Conservation (phyloP, 1,140 invertebrate genomes). For the Drosophila jambulina region DNA sequence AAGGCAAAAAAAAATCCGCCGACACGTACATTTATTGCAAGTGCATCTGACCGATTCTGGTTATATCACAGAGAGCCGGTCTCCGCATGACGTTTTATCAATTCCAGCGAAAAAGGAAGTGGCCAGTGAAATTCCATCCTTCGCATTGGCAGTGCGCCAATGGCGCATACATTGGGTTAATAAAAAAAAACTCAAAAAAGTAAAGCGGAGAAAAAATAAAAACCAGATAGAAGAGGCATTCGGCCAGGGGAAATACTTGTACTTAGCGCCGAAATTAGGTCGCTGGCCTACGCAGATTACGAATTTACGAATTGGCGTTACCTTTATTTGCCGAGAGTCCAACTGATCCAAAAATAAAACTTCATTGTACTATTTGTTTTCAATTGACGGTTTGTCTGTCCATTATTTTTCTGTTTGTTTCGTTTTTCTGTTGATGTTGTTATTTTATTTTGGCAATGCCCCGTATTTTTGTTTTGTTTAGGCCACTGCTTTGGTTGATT, state of each 20-base stretch:
- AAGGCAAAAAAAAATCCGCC: constrained; percentile 14
- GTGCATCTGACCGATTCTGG: constrained; percentile 32
- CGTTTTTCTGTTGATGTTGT: constrained; percentile 14
- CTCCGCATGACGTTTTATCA: constrained; percentile 4
- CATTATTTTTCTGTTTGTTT: constrained; percentile 20
- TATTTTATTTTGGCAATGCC: constrained; percentile 32
- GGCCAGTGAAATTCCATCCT: constrained; percentile 31
- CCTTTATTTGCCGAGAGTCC: constrained; percentile 39
- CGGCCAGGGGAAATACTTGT: constrained; percentile 28
- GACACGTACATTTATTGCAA: constrained; percentile 28
- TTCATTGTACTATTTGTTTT: constrained; percentile 52
- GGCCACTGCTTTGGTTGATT: constrained; percentile 8
- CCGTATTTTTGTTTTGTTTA: constrained; percentile 33
- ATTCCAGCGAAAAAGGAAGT: constrained; percentile 27
- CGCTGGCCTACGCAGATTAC: constrained; percentile 51
- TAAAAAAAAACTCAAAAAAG: constrained; percentile 6
- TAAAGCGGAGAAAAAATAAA: constrained; percentile 8
- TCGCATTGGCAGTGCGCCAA: constrained; percentile 28
- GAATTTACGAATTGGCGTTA: constrained; percentile 30
- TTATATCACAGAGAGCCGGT: constrained; percentile 14
- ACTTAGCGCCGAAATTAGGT: constrained; percentile 42
- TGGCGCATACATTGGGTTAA: constrained; percentile 26
- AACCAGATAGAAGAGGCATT: constrained; percentile 14
- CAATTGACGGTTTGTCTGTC: constrained; percentile 42
- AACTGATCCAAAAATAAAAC: constrained; percentile 57